Evolutionary conservation across 2,113 vertebrate genomes (phyloP), one percentile per base, ranked within the genome.

Genomic region (Sinocyclocheilus grahami): DNA sequence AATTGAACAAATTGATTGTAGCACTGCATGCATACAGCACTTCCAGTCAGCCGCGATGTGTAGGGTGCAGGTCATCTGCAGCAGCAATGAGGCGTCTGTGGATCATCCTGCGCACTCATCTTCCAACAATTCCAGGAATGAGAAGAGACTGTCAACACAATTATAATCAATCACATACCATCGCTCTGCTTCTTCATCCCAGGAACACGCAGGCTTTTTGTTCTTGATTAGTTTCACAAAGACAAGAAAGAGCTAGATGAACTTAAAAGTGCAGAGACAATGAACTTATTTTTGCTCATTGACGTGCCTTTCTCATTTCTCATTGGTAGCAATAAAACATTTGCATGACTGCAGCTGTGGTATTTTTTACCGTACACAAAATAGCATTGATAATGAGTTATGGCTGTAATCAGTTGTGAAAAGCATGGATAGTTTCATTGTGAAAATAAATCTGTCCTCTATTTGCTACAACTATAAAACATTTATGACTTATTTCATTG

Each of bases 51-150:
- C 20, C 12, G 30, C 3, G 13, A 48, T 69, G 33, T 53, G 33
- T 69, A 63, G 58, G 39, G 24, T n/a, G n/a, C 58, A 63, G 58
- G 20, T 63, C 58, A 65, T 58, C 30, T 24, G 42, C n/a, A 16
- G 42, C 55, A 39, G 75, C 79, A 58, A 81, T 53, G 83, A 81
- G 67, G 12, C 22, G 46, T 75, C 67, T 67, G 83, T 85, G 74
- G 20, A 33, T 48, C 55, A 16, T 42, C 60, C 22, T 24, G 14
- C 6, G n/a, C 20, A 58, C 37, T 86, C 71, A 85, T 84, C 87
- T 62, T 39, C 2, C 75, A 74, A 51, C 65, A 79, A 75, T 86
- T 86, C 85, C 51, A 65, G 65, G 80, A 88, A 88, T 86, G 48
- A 81, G 86, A 77, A n/a, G 18, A 58, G n/a, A 86, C 63, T 69